A percentile compares a stretch with the other conserved stretches of the same genome.
phyloP scores from a whole-genome alignment of 2,888 invertebrate genomes.

The Oconnorella tubifera region DNA sequence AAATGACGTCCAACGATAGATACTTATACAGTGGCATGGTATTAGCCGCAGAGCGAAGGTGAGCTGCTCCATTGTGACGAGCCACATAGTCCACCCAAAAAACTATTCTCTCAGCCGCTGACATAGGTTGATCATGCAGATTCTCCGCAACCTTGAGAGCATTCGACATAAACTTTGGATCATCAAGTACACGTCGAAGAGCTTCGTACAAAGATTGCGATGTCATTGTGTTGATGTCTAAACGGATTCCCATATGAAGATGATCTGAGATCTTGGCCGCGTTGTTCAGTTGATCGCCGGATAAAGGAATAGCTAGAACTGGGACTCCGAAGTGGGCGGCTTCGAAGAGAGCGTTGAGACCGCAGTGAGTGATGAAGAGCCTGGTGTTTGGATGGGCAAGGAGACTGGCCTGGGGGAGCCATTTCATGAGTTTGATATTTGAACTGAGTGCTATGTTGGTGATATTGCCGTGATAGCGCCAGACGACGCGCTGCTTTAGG shows the following conservation, averaged over 20 bases:
- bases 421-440: conserved; percentile 25
- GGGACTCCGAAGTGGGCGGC: conserved; percentile 59
- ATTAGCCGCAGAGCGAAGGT: conserved; percentile 23
- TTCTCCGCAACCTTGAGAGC: conserved; percentile 19
- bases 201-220: conserved; percentile 15
- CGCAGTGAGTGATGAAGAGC: conserved; percentile 71
- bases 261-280: conserved; percentile 38
- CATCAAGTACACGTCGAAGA: conserved; percentile 16
- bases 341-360: conserved; percentile 69
- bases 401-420: conserved; percentile 35
- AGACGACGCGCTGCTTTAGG: conserved; percentile 49
- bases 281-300: conserved; percentile 52
- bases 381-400: conserved; percentile 66
- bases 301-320: conserved; percentile 54
- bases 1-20: conserved; percentile 25
- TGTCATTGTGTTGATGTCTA: conserved; percentile 21
- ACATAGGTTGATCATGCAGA: conserved; percentile 27
- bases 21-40: conserved; percentile 29
- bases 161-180: conserved; percentile 19
- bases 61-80: conserved; percentile 25
- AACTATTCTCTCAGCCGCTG: conserved; percentile 12
- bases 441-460: conserved; percentile 36
- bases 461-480: conserved; percentile 31
- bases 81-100: conserved; percentile 32
- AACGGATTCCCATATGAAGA: conserved; percentile 42